phyloP scores from a whole-genome alignment of 2,113 vertebrate genomes.

The Colistium nudipinnis region DNA sequence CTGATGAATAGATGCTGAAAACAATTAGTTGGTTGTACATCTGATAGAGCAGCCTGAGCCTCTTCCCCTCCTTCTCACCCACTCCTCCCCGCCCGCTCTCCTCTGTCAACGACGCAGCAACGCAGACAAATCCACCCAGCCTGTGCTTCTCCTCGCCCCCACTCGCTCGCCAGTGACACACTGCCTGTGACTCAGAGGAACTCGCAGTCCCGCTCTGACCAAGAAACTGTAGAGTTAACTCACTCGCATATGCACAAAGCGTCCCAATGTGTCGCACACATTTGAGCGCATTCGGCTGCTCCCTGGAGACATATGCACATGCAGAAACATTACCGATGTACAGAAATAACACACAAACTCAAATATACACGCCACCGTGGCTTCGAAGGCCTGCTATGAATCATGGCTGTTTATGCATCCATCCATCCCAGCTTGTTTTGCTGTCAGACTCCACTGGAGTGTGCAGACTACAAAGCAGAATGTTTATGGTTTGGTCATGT shows the following conservation, averaged over 20 bases:
- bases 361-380: constrained; percentile 8
- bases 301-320: constrained; percentile 33
- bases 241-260: constrained; percentile 21
- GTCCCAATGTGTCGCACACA: constrained; percentile 36
- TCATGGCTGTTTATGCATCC: constrained; percentile 68
- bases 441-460: constrained; percentile 60
- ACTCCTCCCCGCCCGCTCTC: constrained; percentile 67
- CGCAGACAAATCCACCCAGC: constrained; percentile 8
- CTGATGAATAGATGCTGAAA: constrained; percentile 23
- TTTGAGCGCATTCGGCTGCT: constrained; percentile 9
- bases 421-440: constrained; percentile 57
- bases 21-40: constrained; percentile 16
- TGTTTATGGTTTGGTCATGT: constrained; percentile 67
- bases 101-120: constrained; percentile 39
- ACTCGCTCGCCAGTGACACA: constrained; percentile 33
- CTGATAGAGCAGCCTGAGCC: constrained; percentile 46
- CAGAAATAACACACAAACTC: constrained; percentile 44
- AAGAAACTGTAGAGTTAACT: constrained; percentile 36
- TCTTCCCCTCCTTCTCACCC: constrained; percentile 43
- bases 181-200: constrained; percentile 60
- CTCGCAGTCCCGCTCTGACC: constrained; percentile 43
- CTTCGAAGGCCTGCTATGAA: constrained; percentile 63
- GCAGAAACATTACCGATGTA: constrained; percentile 25
- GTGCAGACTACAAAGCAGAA: constrained; percentile 58
- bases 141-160: constrained; percentile 46